Conservation (phyloP, 2,888 invertebrate genomes). For the Phymatocera aterrima region DNA sequence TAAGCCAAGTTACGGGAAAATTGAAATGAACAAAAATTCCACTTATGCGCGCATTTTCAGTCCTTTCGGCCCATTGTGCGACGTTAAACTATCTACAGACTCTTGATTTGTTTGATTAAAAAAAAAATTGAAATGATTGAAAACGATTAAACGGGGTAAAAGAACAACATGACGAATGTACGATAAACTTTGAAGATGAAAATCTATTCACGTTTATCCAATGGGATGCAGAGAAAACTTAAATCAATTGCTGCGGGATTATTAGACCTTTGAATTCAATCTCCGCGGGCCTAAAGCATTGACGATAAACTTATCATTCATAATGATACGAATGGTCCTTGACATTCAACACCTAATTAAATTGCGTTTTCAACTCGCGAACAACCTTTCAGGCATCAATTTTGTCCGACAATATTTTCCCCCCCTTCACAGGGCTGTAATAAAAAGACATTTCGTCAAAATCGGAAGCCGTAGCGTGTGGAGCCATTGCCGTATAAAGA, state of each 20-base stretch:
- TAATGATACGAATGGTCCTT: no score
- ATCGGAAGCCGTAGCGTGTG: slow-evolving; percentile 90
- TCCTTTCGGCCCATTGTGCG: neutral
- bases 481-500: slow-evolving; percentile 90
- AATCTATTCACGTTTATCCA: no score
- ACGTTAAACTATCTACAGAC: neutral
- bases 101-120: neutral
- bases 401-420: slow-evolving; percentile 78
- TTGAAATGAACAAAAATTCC: no score
- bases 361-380: neutral
- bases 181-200: no score
- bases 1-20: no score
- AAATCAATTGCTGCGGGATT: no score
- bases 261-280: no score
- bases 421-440: slow-evolving; percentile 89
- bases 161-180: neutral
- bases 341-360: neutral
- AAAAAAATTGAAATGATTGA: neutral
- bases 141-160: neutral
- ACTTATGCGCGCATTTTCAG: neutral
- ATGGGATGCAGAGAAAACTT: no score
- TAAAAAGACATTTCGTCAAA: slow-evolving; percentile 93
- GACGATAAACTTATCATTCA: neutral
- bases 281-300: neutral
- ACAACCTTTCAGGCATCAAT: slow-evolving; percentile 59